These are phyloP conservation scores for Odocoileus hemionus DNA, from an alignment of 2,113 vertebrate genomes.

Conservation along the genomic window DNA sequence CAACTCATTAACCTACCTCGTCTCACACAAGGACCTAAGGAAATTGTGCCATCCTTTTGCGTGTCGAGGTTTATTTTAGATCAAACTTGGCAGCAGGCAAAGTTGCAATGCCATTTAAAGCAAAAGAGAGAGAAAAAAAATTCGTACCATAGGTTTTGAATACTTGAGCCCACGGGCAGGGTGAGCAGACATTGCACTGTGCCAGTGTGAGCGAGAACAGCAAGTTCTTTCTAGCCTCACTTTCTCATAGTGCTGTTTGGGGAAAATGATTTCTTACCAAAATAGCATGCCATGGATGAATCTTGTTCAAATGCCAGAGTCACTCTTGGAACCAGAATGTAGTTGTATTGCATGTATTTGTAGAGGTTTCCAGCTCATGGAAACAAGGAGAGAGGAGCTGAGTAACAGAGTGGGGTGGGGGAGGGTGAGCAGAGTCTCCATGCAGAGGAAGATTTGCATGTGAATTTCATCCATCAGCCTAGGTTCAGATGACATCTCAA, in stretches of 20 bases:
- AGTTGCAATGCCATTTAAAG: slow-evolving; percentile 41
- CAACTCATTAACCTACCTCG: slow-evolving; percentile 76
- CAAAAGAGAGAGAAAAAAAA: slow-evolving; percentile 33
- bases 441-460: neutral
- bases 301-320: slow-evolving; percentile 62
- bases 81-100: slow-evolving; percentile 50
- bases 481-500: neutral
- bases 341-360: slow-evolving; percentile 42
- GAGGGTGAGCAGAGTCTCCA: neutral
- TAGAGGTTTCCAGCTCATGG: neutral
- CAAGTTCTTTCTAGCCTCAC: slow-evolving; percentile 43
- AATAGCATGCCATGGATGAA: slow-evolving; percentile 50
- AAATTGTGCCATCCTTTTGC: slow-evolving; percentile 63
- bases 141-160: neutral
- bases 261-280: slow-evolving; percentile 64
- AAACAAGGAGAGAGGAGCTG: slow-evolving; percentile 20
- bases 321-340: slow-evolving; percentile 40
- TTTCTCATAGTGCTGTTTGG: slow-evolving; percentile 57
- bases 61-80: slow-evolving; percentile 80
- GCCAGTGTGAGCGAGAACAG: slow-evolving; percentile 19
- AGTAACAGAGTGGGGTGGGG: neutral
- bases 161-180: slow-evolving; percentile 17
- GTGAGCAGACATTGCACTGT: slow-evolving; percentile 29
- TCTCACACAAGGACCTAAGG: slow-evolving; percentile 46
- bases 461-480: neutral